These are phyloP conservation scores for Fukomys damarensis DNA, from an alignment of 2,113 vertebrate genomes.

Conservation along the genomic window DNA sequence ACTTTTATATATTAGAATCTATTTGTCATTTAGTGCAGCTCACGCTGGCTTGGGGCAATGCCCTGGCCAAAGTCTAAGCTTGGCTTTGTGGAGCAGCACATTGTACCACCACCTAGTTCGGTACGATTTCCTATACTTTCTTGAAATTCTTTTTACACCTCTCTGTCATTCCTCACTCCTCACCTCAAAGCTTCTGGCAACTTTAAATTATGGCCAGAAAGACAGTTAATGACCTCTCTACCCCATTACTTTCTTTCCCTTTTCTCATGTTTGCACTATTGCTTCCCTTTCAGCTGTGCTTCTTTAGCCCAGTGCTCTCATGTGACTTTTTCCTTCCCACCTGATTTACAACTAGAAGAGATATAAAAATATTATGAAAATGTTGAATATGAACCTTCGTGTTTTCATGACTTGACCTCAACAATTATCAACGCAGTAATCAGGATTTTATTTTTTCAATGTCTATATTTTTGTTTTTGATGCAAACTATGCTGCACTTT, in stretches of 20 bases:
- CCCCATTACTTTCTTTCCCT: not conserved
- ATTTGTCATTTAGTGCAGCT: not conserved
- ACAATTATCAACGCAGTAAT: not conserved
- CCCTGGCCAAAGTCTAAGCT: not conserved
- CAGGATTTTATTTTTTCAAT: not conserved
- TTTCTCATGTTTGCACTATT: not conserved
- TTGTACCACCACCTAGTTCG: not conserved
- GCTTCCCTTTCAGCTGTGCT: not conserved
- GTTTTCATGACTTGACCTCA: not conserved
- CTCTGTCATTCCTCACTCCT: not conserved
- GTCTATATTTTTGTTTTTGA: not conserved
- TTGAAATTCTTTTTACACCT: not conserved
- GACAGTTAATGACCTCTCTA: not conserved
- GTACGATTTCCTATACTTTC: not conserved
- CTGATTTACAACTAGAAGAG: not conserved
- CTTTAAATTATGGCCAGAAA: not conserved
- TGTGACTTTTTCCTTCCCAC: not conserved
- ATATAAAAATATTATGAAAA: not conserved
- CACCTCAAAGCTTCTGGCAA: not conserved
- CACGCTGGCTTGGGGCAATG: not conserved
- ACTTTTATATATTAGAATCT: not conserved
- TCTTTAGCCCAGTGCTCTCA: not conserved
- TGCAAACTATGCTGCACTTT: not conserved
- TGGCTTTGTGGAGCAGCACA: not conserved
- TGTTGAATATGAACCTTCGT: not conserved